A percentile compares a stretch with the other conserved stretches of the same genome.
These are phyloP conservation scores for Heliconius hortense DNA, from an alignment of 2,888 invertebrate genomes.

Conservation along the genomic window DNA sequence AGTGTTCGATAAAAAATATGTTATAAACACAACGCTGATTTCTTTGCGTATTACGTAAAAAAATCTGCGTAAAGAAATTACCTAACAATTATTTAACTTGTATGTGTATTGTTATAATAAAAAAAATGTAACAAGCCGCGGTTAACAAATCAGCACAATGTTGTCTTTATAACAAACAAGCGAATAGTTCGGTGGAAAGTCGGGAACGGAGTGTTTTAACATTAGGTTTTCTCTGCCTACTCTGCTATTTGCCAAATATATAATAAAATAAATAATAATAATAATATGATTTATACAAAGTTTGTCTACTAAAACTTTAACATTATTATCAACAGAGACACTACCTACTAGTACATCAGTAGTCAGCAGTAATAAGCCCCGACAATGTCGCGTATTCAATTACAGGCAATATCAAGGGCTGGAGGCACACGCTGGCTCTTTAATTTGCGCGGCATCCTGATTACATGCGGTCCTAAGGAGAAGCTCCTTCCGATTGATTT, in stretches of 20 bases:
- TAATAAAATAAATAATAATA: too few relatives aligned
- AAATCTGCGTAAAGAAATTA: too few relatives aligned
- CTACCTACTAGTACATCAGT: constrained; percentile 8
- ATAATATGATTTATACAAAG: too few relatives aligned
- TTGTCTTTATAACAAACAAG: neutral
- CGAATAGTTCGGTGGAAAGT: neutral
- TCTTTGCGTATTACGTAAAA: neutral
- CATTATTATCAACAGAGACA: neutral
- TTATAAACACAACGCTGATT: neutral
- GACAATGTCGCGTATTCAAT: constrained; percentile 38
- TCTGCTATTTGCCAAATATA: neutral
- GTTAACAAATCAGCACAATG: neutral
- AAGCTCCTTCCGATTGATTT: constrained; percentile 45
- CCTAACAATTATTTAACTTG: neutral
- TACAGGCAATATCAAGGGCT: constrained; percentile 22
- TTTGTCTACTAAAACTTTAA: too few relatives aligned
- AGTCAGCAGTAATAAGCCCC: constrained; percentile 24
- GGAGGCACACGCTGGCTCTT: constrained; percentile 34
- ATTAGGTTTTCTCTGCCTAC: too few relatives aligned
- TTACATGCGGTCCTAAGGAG: constrained; percentile 42
- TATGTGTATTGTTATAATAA: neutral
- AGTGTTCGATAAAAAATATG: neutral
- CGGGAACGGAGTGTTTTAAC: too few relatives aligned
- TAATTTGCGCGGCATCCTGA: constrained; percentile 43
- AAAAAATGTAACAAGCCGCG: neutral